Evolutionary conservation across 2,888 invertebrate genomes (phyloP).

Genomic region (Ophion obscuratus): DNA sequence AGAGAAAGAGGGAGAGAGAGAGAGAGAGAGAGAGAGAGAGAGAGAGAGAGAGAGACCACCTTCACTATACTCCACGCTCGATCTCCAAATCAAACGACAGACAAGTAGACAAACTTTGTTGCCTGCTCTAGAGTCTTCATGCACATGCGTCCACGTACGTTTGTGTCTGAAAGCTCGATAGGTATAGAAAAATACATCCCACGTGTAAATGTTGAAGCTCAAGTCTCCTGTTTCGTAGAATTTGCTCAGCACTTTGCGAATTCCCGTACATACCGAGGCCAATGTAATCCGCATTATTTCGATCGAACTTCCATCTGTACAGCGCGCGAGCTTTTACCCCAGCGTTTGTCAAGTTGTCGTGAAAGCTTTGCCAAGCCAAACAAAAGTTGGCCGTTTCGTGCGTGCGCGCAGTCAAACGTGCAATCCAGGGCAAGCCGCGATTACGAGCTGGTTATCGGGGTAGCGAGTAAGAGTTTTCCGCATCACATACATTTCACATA

Average conservation of each 20-base stretch:
- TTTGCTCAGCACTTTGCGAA: constrained; percentile 28
- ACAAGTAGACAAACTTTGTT: constrained; percentile 48
- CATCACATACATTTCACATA: background rate
- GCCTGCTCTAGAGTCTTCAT: constrained; percentile 14
- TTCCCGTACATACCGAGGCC: background rate
- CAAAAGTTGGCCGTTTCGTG: constrained; percentile 5
- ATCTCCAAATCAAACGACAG: constrained; percentile 65
- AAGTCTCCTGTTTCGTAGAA: constrained; percentile 52
- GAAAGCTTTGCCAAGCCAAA: constrained; percentile 20
- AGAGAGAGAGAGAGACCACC: background rate
- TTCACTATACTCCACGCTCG: constrained; percentile 58
- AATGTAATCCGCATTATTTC: constrained; percentile 35
- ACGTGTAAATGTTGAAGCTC: constrained; percentile 40
- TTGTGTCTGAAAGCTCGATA: constrained; percentile 21
- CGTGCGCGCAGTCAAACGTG: background rate
- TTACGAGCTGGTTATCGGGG: background rate
- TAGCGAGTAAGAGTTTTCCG: background rate
- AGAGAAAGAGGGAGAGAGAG: constrained; percentile 19
- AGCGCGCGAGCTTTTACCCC: background rate
- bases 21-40: background rate
- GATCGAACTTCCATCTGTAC: constrained; percentile 10
- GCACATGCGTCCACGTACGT: background rate
- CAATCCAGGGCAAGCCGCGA: no score
- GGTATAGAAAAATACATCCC: constrained; percentile 23
- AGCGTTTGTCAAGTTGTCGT: constrained; percentile 6